Evolutionary conservation across 2,888 invertebrate species (phyloP).

Genomic region (Andrena bucephala): DNA sequence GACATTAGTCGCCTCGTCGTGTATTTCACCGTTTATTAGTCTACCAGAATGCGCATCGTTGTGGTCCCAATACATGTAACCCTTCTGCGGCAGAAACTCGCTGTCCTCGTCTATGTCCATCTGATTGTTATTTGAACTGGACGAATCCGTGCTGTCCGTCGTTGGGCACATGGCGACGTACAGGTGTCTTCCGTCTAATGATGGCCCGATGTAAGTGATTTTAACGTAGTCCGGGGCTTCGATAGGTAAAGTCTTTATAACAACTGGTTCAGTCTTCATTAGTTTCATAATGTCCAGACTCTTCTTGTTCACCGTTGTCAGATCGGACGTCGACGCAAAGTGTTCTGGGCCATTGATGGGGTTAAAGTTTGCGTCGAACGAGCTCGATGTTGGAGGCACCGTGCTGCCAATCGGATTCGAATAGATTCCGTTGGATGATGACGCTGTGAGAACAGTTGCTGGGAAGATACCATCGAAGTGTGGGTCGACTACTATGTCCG

Average conservation of each 20-base stretch:
- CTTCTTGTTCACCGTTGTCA: slow-evolving; percentile 78
- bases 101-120: slow-evolving; percentile 84
- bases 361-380: slow-evolving; percentile 81
- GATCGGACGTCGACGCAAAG: slow-evolving; percentile 81
- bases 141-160: slow-evolving; percentile 79
- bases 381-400: slow-evolving; percentile 73
- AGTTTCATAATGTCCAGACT: slow-evolving; percentile 76
- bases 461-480: slow-evolving; percentile 80
- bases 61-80: slow-evolving; percentile 87
- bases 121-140: slow-evolving; percentile 80
- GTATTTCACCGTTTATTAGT: slow-evolving; percentile 86
- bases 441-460: slow-evolving; percentile 75
- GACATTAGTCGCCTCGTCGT: slow-evolving; percentile 66
- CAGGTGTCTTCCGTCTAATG: slow-evolving; percentile 80
- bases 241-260: slow-evolving; percentile 80
- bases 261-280: slow-evolving; percentile 80
- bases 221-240: slow-evolving; percentile 79
- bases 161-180: slow-evolving; percentile 79
- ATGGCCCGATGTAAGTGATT: slow-evolving; percentile 78
- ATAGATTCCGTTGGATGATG: slow-evolving; percentile 81
- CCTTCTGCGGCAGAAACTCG: slow-evolving; percentile 80
- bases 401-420: slow-evolving; percentile 73
- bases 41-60: slow-evolving; percentile 87
- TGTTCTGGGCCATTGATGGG: slow-evolving; percentile 79
- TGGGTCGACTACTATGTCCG: slow-evolving; percentile 80